A percentile compares a stretch with the other conserved stretches of the same genome.
These are phyloP conservation scores for Phyto melanocephala DNA, from an alignment of 2,888 invertebrate genomes.

Conservation along the genomic window DNA sequence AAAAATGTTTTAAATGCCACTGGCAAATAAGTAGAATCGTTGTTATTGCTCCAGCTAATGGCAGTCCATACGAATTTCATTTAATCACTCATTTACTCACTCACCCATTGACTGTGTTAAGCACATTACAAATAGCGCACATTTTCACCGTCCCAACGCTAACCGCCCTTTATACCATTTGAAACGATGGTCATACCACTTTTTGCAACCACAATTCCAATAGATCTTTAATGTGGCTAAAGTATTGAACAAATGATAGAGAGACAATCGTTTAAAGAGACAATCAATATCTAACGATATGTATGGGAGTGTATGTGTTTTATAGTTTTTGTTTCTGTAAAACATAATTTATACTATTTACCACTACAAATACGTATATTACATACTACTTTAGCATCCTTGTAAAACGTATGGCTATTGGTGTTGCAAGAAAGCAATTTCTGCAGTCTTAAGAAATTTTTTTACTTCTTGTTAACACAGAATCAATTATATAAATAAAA, in stretches of 20 bases:
- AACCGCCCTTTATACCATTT: neutral
- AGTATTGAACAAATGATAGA: conserved; percentile 51
- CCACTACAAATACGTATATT: neutral
- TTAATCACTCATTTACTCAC: neutral
- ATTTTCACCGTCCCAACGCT: neutral
- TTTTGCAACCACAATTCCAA: conserved; percentile 41
- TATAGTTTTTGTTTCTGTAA: neutral
- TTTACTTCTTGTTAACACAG: too few species aligned
- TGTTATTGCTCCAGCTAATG: conserved; percentile 2
- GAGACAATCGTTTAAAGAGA: conserved; percentile 24
- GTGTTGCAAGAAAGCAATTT: conserved; percentile 1
- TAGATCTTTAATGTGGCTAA: conserved; percentile 56
- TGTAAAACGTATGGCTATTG: neutral
- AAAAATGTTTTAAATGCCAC: conserved; percentile 27
- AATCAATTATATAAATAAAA: too few species aligned
- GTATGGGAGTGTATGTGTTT: neutral
- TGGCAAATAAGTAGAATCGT: conserved; percentile 1
- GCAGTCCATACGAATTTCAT: conserved; percentile 23
- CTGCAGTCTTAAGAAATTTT: too few species aligned
- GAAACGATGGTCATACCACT: neutral
- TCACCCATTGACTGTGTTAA: neutral
- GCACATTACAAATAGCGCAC: neutral
- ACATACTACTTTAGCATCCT: neutral
- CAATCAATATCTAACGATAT: conserved; percentile 15
- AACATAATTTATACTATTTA: conserved; percentile 35